Conservation (phyloP, 2,888 invertebrate species). For the Acanthacorydalis orientalis region DNA sequence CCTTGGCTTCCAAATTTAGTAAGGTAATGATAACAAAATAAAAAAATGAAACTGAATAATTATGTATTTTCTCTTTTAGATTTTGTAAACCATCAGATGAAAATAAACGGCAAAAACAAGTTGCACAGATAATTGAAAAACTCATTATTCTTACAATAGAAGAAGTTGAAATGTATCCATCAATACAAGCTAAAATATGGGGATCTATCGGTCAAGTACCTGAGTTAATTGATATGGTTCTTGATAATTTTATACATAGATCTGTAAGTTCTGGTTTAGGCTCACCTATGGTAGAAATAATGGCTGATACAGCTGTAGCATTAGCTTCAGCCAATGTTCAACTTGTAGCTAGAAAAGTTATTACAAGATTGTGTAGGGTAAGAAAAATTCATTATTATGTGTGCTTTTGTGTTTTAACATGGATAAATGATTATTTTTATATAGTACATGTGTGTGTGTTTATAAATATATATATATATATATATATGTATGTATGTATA, state of each 20-base stretch:
- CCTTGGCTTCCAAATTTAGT: conserved; percentile 95
- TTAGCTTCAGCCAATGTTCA: conserved; percentile 93
- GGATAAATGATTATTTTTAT: no score
- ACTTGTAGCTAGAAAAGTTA: conserved; percentile 88
- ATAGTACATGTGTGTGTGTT: no score
- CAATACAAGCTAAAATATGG: conserved; percentile 99
- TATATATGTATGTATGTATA: no score
- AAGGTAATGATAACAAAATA: conserved; percentile 29
- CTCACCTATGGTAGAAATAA: conserved; percentile 91
- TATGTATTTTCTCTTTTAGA: conserved; percentile 24
- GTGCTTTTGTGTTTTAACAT: no score
- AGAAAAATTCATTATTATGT: conserved; percentile 20
- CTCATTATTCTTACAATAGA: conserved; percentile 92
- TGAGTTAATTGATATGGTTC: conserved; percentile 88
- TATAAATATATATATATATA: background rate
- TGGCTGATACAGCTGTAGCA: conserved; percentile 97
- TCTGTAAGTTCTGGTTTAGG: conserved; percentile 84
- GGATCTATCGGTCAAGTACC: conserved; percentile 90
- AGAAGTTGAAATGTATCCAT: conserved; percentile 98
- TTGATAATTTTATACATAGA: conserved; percentile 89
- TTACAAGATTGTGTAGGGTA: conserved; percentile 77
- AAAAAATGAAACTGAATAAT: background rate
- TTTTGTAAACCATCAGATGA: conserved; percentile 93
- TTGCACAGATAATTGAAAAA: conserved; percentile 86
- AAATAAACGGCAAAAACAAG: conserved; percentile 72